Conservation (phyloP, 2,888 invertebrate species). For the Himalopsyche tibetana region DNA sequence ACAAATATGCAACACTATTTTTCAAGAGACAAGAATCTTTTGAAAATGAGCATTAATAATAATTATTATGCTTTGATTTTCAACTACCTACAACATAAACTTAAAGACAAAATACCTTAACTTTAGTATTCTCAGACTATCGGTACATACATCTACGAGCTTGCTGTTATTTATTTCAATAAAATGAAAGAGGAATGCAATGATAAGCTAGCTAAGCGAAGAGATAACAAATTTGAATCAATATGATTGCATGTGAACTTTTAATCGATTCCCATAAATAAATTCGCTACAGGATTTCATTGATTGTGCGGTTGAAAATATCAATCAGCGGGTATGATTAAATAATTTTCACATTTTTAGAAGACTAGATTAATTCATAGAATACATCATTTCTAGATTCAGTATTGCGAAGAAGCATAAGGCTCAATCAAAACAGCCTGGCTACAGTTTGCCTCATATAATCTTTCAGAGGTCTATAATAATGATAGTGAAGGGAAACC, state of each 20-base stretch:
- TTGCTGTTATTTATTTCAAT: constrained; percentile 1
- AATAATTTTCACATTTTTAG: constrained; percentile 4
- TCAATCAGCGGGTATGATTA: not conserved
- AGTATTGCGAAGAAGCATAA: constrained; percentile 20
- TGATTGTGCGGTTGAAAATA: not conserved
- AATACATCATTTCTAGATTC: constrained; percentile 34
- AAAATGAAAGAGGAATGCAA: constrained; percentile 24
- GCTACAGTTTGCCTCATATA: constrained; percentile 81
- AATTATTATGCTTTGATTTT: not conserved
- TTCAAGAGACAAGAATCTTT: constrained; percentile 31
- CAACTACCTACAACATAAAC: constrained; percentile 2
- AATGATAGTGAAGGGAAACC: constrained; percentile 84
- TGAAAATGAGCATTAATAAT: constrained; percentile 25
- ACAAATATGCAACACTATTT: constrained; percentile 36
- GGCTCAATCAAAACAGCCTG: constrained; percentile 78
- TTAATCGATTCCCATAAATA: constrained; percentile 10
- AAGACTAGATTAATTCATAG: constrained; percentile 39
- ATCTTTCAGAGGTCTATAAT: constrained; percentile 90
- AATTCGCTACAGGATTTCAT: constrained; percentile 1
- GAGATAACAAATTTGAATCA: constrained; percentile 9
- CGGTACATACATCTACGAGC: constrained; percentile 36
- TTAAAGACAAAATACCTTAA: constrained; percentile 8
- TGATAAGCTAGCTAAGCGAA: not conserved
- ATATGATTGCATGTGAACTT: not conserved
- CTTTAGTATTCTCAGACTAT: constrained; percentile 31